These are phyloP conservation scores for Schizotus pectinicornis DNA, from an alignment of 2,888 invertebrate genomes.

Conservation along the genomic window DNA sequence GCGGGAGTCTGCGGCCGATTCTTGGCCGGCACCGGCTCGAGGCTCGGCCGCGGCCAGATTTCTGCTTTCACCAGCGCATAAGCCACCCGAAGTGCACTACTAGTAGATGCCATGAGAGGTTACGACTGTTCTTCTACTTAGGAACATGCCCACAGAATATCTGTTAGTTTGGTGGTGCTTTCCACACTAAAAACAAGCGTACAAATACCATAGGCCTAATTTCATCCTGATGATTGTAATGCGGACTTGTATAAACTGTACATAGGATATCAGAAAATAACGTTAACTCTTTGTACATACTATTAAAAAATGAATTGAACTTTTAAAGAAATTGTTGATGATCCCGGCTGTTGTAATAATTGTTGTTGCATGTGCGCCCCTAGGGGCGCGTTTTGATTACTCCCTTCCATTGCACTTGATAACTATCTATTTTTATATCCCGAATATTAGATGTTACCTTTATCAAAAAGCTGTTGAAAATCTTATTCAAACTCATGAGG, in stretches of 20 bases:
- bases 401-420: slow-evolving; percentile 42
- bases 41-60: neutral
- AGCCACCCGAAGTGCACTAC: slow-evolving; percentile 24
- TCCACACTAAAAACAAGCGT: slow-evolving; percentile 53
- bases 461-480: slow-evolving; percentile 41
- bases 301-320: slow-evolving; percentile 49
- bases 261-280: slow-evolving; percentile 39
- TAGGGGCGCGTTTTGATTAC: slow-evolving; percentile 29
- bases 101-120: slow-evolving; percentile 24
- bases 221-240: slow-evolving; percentile 30
- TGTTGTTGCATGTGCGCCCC: slow-evolving; percentile 48
- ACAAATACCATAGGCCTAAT: slow-evolving; percentile 56
- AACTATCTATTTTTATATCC: slow-evolving; percentile 56
- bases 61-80: neutral
- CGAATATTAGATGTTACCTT: slow-evolving; percentile 53
- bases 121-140: slow-evolving; percentile 28
- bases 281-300: slow-evolving; percentile 50
- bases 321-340: slow-evolving; percentile 40
- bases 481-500: slow-evolving; percentile 52
- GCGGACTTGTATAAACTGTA: slow-evolving; percentile 43
- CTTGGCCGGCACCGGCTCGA: no score
- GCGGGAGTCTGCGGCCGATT: no score
- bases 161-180: slow-evolving; percentile 45
- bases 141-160: slow-evolving; percentile 21
- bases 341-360: slow-evolving; percentile 51